phyloP scores from a whole-genome alignment of 1,140 invertebrate genomes.

The Melanaphis sacchari region DNA sequence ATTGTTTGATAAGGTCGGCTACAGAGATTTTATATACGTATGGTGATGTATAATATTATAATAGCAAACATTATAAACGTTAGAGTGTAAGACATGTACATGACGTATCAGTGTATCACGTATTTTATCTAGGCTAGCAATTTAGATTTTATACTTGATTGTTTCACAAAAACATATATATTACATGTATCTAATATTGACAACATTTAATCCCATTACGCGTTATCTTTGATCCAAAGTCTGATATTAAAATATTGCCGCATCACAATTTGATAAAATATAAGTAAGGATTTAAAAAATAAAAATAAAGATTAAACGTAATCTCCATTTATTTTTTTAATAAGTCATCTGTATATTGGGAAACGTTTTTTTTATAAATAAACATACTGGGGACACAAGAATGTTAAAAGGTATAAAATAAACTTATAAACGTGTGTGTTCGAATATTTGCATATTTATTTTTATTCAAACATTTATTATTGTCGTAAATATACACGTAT shows the following conservation, averaged over 20 bases:
- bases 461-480: no score
- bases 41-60: neutral
- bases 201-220: neutral
- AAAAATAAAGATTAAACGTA: neutral
- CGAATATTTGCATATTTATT: no score
- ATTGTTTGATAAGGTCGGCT: neutral
- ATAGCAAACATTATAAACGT: neutral
- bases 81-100: neutral
- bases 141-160: neutral
- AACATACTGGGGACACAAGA: neutral
- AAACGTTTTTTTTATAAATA: neutral
- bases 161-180: neutral
- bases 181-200: neutral
- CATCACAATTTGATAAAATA: neutral
- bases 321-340: neutral
- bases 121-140: neutral
- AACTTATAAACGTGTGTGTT: neutral
- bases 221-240: neutral
- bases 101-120: neutral
- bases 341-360: neutral
- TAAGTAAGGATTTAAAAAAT: neutral
- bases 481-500: neutral
- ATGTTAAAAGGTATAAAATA: neutral
- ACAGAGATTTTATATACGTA: neutral
- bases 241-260: neutral